Conservation (phyloP, 2,888 invertebrate species). For the Trissoscelio sp. region DNA sequence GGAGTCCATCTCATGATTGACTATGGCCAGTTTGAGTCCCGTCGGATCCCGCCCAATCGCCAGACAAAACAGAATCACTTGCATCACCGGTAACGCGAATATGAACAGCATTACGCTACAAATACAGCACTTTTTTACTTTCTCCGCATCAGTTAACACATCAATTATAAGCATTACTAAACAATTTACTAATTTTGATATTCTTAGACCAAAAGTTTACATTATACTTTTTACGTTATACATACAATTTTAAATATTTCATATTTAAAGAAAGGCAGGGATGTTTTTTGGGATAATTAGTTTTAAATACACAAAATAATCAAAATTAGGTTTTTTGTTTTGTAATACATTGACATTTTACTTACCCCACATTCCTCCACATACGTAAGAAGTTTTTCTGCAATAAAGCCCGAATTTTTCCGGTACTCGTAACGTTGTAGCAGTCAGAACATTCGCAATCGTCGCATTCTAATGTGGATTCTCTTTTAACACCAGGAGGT, state of each 20-base stretch:
- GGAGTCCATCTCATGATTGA: constrained; percentile 87
- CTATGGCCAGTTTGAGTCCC: constrained; percentile 91
- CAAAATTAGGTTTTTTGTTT: background rate
- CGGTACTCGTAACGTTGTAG: constrained; percentile 89
- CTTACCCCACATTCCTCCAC: constrained; percentile 94
- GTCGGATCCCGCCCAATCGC: constrained; percentile 95
- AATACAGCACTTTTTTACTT: constrained; percentile 52
- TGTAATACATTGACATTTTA: constrained; percentile 36
- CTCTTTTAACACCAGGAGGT: constrained; percentile 79
- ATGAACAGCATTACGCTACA: constrained; percentile 93
- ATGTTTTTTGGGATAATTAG: too few relatives aligned
- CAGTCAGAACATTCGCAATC: constrained; percentile 86
- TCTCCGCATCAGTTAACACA: constrained; percentile 34
- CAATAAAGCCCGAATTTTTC: constrained; percentile 92
- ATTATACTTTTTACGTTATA: too few relatives aligned
- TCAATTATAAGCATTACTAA: constrained; percentile 1
- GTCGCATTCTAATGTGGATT: constrained; percentile 85
- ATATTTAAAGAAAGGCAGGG: too few relatives aligned
- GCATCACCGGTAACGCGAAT: constrained; percentile 96
- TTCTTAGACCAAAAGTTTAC: too few relatives aligned
- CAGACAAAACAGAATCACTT: constrained; percentile 96
- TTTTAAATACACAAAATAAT: too few relatives aligned
- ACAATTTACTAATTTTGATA: too few relatives aligned
- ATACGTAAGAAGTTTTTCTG: constrained; percentile 95
- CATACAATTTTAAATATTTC: too few relatives aligned